phyloP scores from a whole-genome alignment of 1,140 invertebrate genomes.

The Drosophila lacteicornis region DNA sequence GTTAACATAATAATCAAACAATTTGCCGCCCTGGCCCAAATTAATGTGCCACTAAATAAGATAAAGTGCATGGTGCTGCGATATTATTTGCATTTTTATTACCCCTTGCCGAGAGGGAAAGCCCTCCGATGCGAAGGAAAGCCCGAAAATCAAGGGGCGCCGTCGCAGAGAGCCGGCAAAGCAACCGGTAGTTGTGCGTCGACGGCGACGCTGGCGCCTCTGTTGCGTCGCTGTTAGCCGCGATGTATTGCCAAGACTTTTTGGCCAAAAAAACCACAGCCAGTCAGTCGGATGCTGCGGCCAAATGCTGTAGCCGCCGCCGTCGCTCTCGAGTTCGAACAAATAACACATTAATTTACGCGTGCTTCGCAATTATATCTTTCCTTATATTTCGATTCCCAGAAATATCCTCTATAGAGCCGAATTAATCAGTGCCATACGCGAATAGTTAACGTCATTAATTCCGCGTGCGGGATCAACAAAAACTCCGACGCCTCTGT shows the following conservation, averaged over 20 bases:
- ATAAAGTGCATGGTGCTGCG: constrained; percentile 70
- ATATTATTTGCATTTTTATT: constrained; percentile 74
- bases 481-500: neutral
- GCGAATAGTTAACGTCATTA: constrained; percentile 30
- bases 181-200: constrained; percentile 74
- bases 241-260: constrained; percentile 37
- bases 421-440: constrained; percentile 40
- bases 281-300: constrained; percentile 75
- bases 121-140: neutral
- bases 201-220: constrained; percentile 21
- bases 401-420: constrained; percentile 17
- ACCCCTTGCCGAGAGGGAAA: constrained; percentile 17
- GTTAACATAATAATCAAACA: constrained; percentile 56
- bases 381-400: constrained; percentile 2
- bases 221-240: constrained; percentile 71
- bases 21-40: constrained; percentile 53
- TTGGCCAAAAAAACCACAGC: constrained; percentile 52
- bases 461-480: constrained; percentile 16
- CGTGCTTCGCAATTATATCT: constrained; percentile 15
- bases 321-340: constrained; percentile 39
- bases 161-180: constrained; percentile 47
- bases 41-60: constrained; percentile 74
- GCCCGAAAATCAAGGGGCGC: constrained; percentile 22
- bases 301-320: constrained; percentile 61
- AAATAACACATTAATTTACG: constrained; percentile 23